Conservation (phyloP, 2,888 invertebrate species). For the Lasius platythorax region DNA sequence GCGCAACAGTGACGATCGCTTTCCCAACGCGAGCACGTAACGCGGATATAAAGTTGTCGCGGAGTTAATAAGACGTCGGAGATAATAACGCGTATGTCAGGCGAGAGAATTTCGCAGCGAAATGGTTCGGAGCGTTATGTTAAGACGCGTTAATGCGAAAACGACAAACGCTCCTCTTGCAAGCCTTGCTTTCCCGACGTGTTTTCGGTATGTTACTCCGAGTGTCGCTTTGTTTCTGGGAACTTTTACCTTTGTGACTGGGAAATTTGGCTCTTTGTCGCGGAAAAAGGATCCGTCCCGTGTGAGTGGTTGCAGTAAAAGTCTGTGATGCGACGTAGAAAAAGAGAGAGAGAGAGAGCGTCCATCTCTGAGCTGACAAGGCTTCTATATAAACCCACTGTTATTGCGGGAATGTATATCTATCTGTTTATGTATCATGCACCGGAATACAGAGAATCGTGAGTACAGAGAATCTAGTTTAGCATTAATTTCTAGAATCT, state of each 20-base stretch:
- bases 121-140: constrained; percentile 23
- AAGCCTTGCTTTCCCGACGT: constrained; percentile 11
- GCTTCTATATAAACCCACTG: not conserved
- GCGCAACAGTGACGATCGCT: not conserved
- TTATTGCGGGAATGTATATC: not conserved
- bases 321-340: not conserved
- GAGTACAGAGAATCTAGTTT: not conserved
- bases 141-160: constrained; percentile 49
- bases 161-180: not conserved
- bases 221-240: constrained; percentile 17
- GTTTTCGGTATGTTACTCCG: constrained; percentile 1
- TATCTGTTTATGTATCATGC: not conserved
- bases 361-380: not conserved
- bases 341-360: not conserved
- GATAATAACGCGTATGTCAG: constrained; percentile 7
- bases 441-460: not conserved
- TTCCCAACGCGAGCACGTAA: constrained; percentile 39
- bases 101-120: constrained; percentile 12
- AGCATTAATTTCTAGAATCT: not conserved
- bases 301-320: constrained; percentile 4
- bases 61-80: constrained; percentile 36
- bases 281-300: not conserved
- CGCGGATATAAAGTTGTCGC: constrained; percentile 40
- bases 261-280: constrained; percentile 14
- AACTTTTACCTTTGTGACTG: constrained; percentile 43